Base-by-base conservation (phyloP, 2,888 invertebrate genomes). In the Automeris io region DNA sequence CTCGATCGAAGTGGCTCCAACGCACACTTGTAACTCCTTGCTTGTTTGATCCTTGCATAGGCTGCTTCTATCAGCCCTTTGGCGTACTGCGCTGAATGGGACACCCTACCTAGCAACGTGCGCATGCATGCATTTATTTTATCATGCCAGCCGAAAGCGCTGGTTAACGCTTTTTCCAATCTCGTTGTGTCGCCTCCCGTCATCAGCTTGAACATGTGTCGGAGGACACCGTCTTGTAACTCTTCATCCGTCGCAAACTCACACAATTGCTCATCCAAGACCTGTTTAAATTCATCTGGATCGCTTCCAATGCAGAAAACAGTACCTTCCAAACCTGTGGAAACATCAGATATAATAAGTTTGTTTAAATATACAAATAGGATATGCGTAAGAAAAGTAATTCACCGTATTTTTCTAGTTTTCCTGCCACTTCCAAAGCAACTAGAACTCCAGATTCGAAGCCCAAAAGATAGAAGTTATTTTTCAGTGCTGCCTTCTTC, bases 361-460 rank as follows among this genome's bases (percentile, higher is more conserved):
- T 11, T 34, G 19, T 12, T 13, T 6, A 13, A 6, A 18, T 7
- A 26, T 3, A 32, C 6, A 9, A 3, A 5, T 7, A 36, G 2
- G 21, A 18, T n/a, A n/a, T 8, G 4, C 21, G 18, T 33, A 11
- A 34, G 18, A 11, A 2, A 11, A 23, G 2, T 12, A 21, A 18
- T 12, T 42, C 49, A 75, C 75, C 75, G n/a, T 57, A 42, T 3
- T 53, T 42, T 56, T 75, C 76, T 4, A 75, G 47, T 34, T 68
- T 53, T 3, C 61, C 49, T 2, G 69, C 69, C 34, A 74, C 47
- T 46, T 71, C 70, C n/a, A 76, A 41, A 6, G 67, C 70, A 0
- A 63, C 46, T 2, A 54, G 16, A 0, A 62, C 54, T 2, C 75
- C 74, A 18, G 49, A 48, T 40, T 74, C 72, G 24, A 69, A 71